phyloP scores from a whole-genome alignment of 2,113 vertebrate genomes.

The Trachemys scripta region DNA sequence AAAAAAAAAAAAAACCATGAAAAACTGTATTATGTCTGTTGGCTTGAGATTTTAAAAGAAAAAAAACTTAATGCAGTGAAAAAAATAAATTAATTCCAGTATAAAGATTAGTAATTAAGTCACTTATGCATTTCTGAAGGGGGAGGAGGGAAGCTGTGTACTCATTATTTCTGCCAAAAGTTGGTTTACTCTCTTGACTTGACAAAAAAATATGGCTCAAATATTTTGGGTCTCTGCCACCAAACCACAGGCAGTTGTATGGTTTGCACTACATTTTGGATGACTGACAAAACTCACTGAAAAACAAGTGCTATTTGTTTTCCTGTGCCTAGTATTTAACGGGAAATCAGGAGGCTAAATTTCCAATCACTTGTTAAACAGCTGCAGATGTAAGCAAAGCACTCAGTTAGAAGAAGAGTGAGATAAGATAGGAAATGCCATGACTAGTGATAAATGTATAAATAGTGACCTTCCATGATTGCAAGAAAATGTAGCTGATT shows the following conservation, averaged over 20 bases:
- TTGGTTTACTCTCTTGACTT: slow-evolving; percentile 73
- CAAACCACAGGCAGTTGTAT: slow-evolving; percentile 80
- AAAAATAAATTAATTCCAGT: slow-evolving; percentile 49
- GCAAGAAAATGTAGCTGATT: slow-evolving; percentile 48
- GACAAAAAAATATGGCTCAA: slow-evolving; percentile 58
- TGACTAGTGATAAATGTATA: slow-evolving; percentile 57
- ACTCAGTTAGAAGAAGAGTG: slow-evolving; percentile 32
- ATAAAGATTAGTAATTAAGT: slow-evolving; percentile 63
- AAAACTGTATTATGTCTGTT: slow-evolving; percentile 51
- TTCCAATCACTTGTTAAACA: slow-evolving; percentile 87
- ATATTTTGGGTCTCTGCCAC: slow-evolving; percentile 80
- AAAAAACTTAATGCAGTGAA: slow-evolving; percentile 60
- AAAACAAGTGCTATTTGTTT: slow-evolving; percentile 91
- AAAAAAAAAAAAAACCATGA: slow-evolving; percentile 39
- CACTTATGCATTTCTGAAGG: slow-evolving; percentile 61
- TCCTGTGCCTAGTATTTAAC: slow-evolving; percentile 86
- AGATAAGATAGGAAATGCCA: slow-evolving; percentile 67
- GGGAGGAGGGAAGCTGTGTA: not conserved
- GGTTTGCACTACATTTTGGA: slow-evolving; percentile 81
- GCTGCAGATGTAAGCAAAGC: slow-evolving; percentile 81
- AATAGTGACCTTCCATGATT: slow-evolving; percentile 59
- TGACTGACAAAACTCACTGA: slow-evolving; percentile 82
- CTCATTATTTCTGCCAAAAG: slow-evolving; percentile 56
- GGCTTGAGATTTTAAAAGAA: slow-evolving; percentile 62
- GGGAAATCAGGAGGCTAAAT: slow-evolving; percentile 86